Evolutionary conservation across 2,888 invertebrate genomes (phyloP).

Genomic region (Petrolisthes manimaculis): DNA sequence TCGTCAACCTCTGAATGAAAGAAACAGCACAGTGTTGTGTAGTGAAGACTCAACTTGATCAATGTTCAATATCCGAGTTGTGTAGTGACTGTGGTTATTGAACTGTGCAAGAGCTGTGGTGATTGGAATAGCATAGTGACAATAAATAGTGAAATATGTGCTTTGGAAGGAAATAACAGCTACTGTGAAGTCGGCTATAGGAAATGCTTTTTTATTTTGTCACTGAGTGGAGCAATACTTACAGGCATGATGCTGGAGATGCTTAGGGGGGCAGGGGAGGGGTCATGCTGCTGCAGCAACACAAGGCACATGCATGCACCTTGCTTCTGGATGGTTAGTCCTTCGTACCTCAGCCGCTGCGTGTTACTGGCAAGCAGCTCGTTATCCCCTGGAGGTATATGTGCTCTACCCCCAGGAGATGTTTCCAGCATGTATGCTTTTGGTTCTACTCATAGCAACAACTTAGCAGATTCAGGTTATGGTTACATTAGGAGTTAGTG

Average conservation of each 20-base stretch:
- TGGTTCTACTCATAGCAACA: background rate
- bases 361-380: background rate
- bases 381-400: background rate
- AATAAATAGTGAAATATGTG: too few species aligned
- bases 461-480: background rate
- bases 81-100: too few species aligned
- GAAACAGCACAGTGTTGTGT: too few species aligned
- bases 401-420: background rate
- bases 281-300: background rate
- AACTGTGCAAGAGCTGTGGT: too few species aligned
- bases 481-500: slow-evolving; percentile 14
- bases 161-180: too few species aligned
- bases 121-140: too few species aligned
- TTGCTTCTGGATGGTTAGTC: background rate
- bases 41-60: too few species aligned
- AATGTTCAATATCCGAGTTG: too few species aligned
- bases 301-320: background rate
- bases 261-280: background rate
- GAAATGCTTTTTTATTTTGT: background rate
- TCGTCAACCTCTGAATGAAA: too few species aligned
- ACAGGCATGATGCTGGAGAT: slow-evolving; percentile 13
- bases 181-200: too few species aligned
- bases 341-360: background rate
- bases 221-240: background rate
- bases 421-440: background rate